Conservation (phyloP, 2,113 vertebrate species). For the Xiphorhynchus elegans region DNA sequence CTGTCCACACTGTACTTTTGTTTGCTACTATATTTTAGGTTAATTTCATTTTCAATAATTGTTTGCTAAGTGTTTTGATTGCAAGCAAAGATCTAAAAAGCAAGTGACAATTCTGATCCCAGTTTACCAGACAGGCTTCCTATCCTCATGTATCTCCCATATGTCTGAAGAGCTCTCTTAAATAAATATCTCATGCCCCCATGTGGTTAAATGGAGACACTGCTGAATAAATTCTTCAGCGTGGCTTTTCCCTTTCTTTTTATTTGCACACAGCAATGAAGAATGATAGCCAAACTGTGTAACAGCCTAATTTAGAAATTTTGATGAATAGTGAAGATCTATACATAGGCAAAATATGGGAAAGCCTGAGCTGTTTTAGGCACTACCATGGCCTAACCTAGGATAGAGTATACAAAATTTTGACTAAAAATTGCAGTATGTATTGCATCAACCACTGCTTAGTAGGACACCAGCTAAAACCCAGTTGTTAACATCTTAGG, state of each 20-base stretch:
- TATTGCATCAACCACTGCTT: neutral
- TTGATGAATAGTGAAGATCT: neutral
- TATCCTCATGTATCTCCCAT: neutral
- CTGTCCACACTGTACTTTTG: neutral
- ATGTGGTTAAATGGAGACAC: constrained; percentile 53
- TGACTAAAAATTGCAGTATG: neutral
- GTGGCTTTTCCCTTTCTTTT: neutral
- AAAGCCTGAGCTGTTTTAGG: neutral
- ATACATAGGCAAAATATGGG: neutral
- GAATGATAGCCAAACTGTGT: neutral
- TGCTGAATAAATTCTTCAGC: neutral
- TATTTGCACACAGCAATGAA: neutral
- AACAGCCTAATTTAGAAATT: neutral
- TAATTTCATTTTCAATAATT: neutral
- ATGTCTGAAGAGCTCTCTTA: neutral
- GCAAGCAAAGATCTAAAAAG: neutral
- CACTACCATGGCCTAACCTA: neutral
- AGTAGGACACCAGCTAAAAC: neutral
- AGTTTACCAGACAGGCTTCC: neutral
- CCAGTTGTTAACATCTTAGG: neutral
- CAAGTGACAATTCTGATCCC: neutral
- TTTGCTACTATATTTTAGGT: neutral
- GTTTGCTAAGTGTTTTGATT: neutral
- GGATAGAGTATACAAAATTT: neutral
- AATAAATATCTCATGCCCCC: constrained; percentile 72